Evolutionary conservation across 2,888 invertebrate species (phyloP), one percentile per base, ranked within the genome.

Genomic region (Scaptomyza cyrtandrae): DNA sequence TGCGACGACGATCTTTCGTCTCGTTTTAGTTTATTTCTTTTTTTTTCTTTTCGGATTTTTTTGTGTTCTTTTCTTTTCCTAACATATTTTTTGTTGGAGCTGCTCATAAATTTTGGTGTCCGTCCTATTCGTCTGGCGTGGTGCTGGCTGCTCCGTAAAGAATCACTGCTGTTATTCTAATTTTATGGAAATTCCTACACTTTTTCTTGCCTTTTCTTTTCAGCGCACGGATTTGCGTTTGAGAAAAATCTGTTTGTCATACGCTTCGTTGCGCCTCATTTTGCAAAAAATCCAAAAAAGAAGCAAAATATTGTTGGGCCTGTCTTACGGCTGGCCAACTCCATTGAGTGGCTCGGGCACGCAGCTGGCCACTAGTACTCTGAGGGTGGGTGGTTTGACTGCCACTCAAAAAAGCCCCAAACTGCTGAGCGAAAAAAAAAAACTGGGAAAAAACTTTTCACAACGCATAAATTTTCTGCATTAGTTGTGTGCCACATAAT

Each of bases 261-360:
- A 76, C 89, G 89, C 89, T 88, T 82, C 85, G 86, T 89, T 86
- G 89, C 86, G 86, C 87, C 87, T 88, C 87, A 88, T 86, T 86
- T 88, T 87, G 89, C 76, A 78, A 69, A 70, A 63, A 59, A 52
- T 27, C 57, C 55, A 55, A 50, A 29, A 33, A 14, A 6, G 11
- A 24, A 7, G 19, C 43, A 72, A 80, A 78, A 76, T 81, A 75
- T 81, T 72, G 72, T 63, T 84, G 81, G 81, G 81, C 81, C 77
- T 68, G 82, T 75, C 75, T 73, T 64, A 55, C 78, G 63, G 63
- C 69, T 75, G 77, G 77, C 73, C 77, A 68, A 64, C 70, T 68
- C 64, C 68, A 63, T 63, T 71, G 74, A 86, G 75, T 83, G 80
- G 71, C 44, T 71, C 58, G 80, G 71, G 71, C 46, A 67, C 61